Conservation (phyloP, 1,140 invertebrate genomes). For the Drosophila erecta region DNA sequence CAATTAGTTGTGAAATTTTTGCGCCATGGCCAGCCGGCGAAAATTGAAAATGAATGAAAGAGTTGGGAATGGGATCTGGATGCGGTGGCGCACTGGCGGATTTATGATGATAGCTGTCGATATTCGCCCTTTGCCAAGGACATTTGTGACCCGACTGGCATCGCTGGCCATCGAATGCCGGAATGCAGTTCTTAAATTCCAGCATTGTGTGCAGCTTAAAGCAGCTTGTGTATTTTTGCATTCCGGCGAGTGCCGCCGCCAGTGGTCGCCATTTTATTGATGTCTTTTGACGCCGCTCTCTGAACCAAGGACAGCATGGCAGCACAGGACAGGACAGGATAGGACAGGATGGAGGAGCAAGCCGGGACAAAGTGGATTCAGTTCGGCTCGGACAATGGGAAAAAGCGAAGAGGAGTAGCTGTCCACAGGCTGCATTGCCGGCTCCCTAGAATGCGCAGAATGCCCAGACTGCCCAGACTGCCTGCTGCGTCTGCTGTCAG, state of each 20-base stretch:
- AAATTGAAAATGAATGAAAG: constrained; percentile 47
- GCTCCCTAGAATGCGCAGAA: neutral
- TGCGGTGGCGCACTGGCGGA: constrained; percentile 3
- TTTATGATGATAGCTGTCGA: constrained; percentile 57
- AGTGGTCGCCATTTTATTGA: constrained; percentile 65
- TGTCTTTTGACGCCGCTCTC: constrained; percentile 65
- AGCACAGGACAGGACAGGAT: constrained; percentile 14
- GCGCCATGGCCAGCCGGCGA: constrained; percentile 39
- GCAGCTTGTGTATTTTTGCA: constrained; percentile 29
- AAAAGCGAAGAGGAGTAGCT: neutral
- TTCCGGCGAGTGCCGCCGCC: constrained; percentile 19
- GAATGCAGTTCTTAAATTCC: constrained; percentile 18
- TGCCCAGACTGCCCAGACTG: neutral
- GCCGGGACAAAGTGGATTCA: constrained; percentile 36
- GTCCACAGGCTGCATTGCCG: constrained; percentile 37
- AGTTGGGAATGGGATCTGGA: neutral
- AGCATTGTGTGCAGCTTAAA: constrained; percentile 32
- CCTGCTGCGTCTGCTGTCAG: constrained; percentile 44
- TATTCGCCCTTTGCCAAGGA: constrained; percentile 55
- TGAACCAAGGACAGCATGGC: constrained; percentile 30
- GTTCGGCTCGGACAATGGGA: constrained; percentile 16
- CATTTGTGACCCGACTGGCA: constrained; percentile 16
- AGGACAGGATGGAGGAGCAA: constrained; percentile 10
- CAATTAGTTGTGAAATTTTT: constrained; percentile 83
- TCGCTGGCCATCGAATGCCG: no score